Evolutionary conservation across 2,113 vertebrate genomes (phyloP), one percentile per base, ranked within the genome.

Genomic region (Mormoops blainvillei): DNA sequence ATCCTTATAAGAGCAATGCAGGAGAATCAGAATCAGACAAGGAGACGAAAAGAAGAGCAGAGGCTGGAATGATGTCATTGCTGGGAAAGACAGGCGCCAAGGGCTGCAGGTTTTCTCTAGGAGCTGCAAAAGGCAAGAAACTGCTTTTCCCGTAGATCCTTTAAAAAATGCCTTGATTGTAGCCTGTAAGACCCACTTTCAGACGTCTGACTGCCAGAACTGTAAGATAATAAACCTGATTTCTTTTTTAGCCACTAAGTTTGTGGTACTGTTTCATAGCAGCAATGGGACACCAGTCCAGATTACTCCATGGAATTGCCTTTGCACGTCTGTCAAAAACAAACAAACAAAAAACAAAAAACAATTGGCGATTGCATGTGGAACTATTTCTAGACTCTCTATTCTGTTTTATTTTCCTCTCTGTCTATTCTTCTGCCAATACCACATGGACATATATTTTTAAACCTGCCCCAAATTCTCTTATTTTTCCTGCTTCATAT

Each of bases 281-380:
- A 77, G 56, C 50, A 28, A 20, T 18, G 50, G 87, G 63, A 91
- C 76, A 70, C 16, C 19, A 48, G 61, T n/a, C n/a, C 11, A 10
- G 48, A 63, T 41, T 31, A 10, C 26, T 54, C 67, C 36, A 50
- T 0, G 63, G 52, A 83, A 78, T 7, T 65, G 38, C 19, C 45
- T 68, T 70, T 76, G 11, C 8, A 36, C 18, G n/a, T 74, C 43
- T 78, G 13, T 78, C 94, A 54, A 77, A 92, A 82, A 50, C n/a
- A n/a, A n/a, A n/a, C n/a, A n/a, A n/a, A n/a, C n/a, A n/a, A 54
- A 77, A 92, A 82, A 50, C 94, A 54, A 77, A 92, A 82, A 50
- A 76, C 82, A 83, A 38, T 26, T 36, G 88, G 74, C 22, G 82
- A 1, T 65, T 81, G 87, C 74, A 67, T 5, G 12, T 31, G 19